Base-by-base conservation (phyloP, 2,113 vertebrate genomes). In the Patagioenas fasciata region DNA sequence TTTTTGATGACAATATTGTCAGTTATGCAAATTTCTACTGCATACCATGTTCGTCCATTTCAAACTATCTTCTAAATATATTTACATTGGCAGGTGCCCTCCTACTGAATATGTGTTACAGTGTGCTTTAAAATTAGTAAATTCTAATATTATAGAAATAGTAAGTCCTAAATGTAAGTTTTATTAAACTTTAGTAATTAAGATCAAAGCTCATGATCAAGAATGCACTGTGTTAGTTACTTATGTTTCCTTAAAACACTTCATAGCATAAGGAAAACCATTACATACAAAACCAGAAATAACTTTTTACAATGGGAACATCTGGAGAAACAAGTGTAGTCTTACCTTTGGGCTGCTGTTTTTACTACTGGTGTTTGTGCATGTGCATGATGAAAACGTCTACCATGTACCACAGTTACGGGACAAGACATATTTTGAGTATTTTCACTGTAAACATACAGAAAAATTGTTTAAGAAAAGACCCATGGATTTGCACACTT, bases 291-390 rank as follows among this genome's bases (percentile, higher is more conserved):
- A 67, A 40, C 3, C 20, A 72, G 87, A 87, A n/a, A 64, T 8
- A 26, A 65, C 26, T 44, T 61, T 44, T 77, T 62, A 51, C 47
- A 95, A 32, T 1, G 6, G 58, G 26, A 81, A 51, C 24, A 61
- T 34, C 42, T 56, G 36, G 32, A 69, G 61, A 91, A 91, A 57
- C 29, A 84, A 70, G n/a, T 5, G 6, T 9, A 42, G 42, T 32
- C 95, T 97, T 97, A 99, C 99, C 99, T 99, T 97, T 99, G 99
- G 89, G 98, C 98, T 81, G 98, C 98, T 73, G 99, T 99, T 97
- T 98, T 98, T 83, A 98, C 95, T 64, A 95, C 32, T 1, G 98
- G 64, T 70, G 97, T 97, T 91, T 97, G 98, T 48, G 97, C 95
- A 29, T 99, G 98, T 3, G 99, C 97, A 28, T 99, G 99, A 85